These are phyloP conservation scores for Caenorhabditis brenneri DNA, from an alignment of 1,140 invertebrate genomes.

Conservation along the genomic window DNA sequence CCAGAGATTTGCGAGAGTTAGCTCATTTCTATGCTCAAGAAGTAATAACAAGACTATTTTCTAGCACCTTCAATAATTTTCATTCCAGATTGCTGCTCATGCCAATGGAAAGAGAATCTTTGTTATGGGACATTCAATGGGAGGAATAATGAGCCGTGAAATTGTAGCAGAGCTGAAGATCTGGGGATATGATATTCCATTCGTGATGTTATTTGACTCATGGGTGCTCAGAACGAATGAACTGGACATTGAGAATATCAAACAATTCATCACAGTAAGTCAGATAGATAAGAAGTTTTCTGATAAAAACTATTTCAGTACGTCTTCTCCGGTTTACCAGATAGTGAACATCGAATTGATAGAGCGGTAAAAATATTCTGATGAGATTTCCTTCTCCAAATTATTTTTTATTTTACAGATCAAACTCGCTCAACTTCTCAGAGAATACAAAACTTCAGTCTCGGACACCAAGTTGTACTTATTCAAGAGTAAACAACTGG, in stretches of 20 bases:
- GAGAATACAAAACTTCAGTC: constrained; percentile 44
- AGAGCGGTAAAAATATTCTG: constrained; percentile 32
- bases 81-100: constrained; percentile 50
- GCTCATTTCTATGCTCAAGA: constrained; percentile 62
- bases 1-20: constrained; percentile 55
- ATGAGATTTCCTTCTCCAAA: background rate
- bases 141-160: constrained; percentile 59
- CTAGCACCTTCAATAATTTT: background rate
- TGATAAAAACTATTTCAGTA: background rate
- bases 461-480: constrained; percentile 50
- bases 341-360: constrained; percentile 45
- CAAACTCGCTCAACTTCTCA: constrained; percentile 50
- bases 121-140: constrained; percentile 62
- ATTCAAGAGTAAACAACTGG: constrained; percentile 53
- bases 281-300: background rate
- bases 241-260: constrained; percentile 51
- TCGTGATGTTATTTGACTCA: constrained; percentile 55
- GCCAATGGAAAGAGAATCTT: constrained; percentile 34
- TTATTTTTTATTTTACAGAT: background rate
- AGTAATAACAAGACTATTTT: constrained; percentile 11
- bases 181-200: constrained; percentile 41
- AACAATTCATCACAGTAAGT: constrained; percentile 46
- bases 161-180: constrained; percentile 55
- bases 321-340: constrained; percentile 49
- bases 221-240: constrained; percentile 51